phyloP scores from a whole-genome alignment of 2,797 vertebrate genomes.

The Sebastes iracundus region DNA sequence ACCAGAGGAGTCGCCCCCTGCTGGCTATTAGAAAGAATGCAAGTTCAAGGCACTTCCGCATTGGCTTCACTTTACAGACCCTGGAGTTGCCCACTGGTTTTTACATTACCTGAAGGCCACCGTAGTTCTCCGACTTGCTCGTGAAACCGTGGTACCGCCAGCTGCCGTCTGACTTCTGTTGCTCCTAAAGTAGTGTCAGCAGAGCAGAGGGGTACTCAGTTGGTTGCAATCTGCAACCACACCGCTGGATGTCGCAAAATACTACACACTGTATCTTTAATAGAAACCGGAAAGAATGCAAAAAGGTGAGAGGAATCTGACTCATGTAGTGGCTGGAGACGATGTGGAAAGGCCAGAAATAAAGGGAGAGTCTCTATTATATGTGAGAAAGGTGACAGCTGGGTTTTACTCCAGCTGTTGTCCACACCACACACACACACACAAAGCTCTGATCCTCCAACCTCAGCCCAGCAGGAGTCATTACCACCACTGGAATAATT shows the following conservation, averaged over 20 bases:
- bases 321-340: not conserved
- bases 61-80: too few species aligned
- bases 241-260: not conserved
- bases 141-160: not conserved
- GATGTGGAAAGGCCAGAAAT: not conserved
- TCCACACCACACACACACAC: constrained; percentile 20
- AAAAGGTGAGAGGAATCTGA: not conserved
- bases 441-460: constrained; percentile 28
- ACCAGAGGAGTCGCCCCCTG: too few species aligned
- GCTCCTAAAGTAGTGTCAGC: not conserved
- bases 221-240: not conserved
- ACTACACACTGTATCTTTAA: too few species aligned
- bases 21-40: too few species aligned
- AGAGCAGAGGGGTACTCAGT: not conserved
- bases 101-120: too few species aligned
- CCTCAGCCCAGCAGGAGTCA: constrained; percentile 67
- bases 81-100: too few species aligned
- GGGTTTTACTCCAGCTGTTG: constrained; percentile 68
- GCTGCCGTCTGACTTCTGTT: not conserved
- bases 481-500: constrained; percentile 49
- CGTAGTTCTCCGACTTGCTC: not conserved
- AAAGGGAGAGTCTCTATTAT: not conserved
- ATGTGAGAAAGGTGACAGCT: constrained; percentile 51
- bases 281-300: not conserved
- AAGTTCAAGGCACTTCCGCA: too few species aligned